Evolutionary conservation across 1,140 invertebrate species (phyloP), one percentile per base, ranked within the genome.

Genomic region (Aphelinus atriplicis): DNA sequence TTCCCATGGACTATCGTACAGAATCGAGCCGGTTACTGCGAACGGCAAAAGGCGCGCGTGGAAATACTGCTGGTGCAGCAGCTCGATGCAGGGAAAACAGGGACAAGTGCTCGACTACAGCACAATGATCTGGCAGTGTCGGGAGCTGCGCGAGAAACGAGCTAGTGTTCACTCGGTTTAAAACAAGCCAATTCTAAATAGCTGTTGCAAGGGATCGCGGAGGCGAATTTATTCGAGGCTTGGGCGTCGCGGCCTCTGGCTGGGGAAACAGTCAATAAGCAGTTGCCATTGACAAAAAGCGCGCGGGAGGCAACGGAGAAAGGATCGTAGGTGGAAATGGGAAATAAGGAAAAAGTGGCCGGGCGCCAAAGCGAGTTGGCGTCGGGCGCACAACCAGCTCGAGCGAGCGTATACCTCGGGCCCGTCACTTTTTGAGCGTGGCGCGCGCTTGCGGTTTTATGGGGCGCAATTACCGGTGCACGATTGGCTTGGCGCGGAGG

Each of bases 201-300:
- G 26, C 26, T 26, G 26, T 26, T 26, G 26, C 26, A 26, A 26
- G 26, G 26, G 26, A 26, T 26, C 26, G 26, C 26, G 26, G 26
- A 26, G 26, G 26, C 26, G 26, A 26, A 26, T 26, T 53, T 51
- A 65, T 47, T 53, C 43, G 6, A 43, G 3, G 48, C 6, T 65
- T 51, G 1, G 26, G 76, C 69, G 53, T 53, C 47, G 10, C n/a
- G 62, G 26, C 3, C 48, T 5, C n/a, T 53, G 70, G 56, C 58
- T 65, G 9, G 51, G 56, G 58, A 73, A 73, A 68, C 68, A 48
- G 65, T 78, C 75, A 77, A 79, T 78, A 79, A 79, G 73, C 75
- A 62, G 75, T 79, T 73, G 72, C 56, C 66, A 73, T 70, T 79
- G 75, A 78, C 71, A 79, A 75, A 75, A 66, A 50, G 70, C 48